Conservation (phyloP, 2,797 vertebrate genomes). For the Rhabdomys pumilio region DNA sequence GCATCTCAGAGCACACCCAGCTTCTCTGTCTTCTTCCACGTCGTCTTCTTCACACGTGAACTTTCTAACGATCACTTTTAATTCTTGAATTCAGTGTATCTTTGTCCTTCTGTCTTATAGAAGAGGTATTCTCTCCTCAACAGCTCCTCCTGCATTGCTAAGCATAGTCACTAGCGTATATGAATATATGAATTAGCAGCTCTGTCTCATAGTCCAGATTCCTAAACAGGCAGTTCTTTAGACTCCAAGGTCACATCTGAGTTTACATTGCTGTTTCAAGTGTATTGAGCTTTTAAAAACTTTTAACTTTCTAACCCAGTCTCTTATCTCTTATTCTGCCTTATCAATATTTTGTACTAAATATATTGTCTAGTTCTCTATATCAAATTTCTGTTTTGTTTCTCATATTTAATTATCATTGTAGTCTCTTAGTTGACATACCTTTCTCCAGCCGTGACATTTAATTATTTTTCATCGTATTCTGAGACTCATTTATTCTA, state of each 20-base stretch:
- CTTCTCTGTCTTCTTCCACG: not conserved
- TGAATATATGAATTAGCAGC: not conserved
- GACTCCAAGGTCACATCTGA: not conserved
- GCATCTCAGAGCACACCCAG: not conserved
- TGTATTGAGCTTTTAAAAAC: conserved; percentile 10
- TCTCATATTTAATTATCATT: not conserved
- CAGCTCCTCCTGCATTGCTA: not conserved
- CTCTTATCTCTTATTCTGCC: not conserved
- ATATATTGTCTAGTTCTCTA: not conserved
- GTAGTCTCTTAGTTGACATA: not conserved
- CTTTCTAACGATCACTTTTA: conserved; percentile 9
- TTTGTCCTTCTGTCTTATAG: not conserved
- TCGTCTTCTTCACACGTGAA: not conserved
- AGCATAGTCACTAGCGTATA: not conserved
- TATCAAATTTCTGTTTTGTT: not conserved
- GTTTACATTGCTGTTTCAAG: conserved; percentile 33
- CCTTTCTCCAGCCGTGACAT: not conserved
- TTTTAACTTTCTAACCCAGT: not conserved
- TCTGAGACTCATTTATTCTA: conserved; percentile 33
- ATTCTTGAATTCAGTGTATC: not conserved
- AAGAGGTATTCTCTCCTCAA: not conserved
- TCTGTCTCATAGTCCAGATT: not conserved
- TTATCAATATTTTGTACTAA: conserved; percentile 24
- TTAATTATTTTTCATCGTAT: not conserved
- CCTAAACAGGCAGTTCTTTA: not conserved